These are phyloP conservation scores for Drosophila phalerata DNA, from an alignment of 2,888 invertebrate genomes.

Conservation along the genomic window DNA sequence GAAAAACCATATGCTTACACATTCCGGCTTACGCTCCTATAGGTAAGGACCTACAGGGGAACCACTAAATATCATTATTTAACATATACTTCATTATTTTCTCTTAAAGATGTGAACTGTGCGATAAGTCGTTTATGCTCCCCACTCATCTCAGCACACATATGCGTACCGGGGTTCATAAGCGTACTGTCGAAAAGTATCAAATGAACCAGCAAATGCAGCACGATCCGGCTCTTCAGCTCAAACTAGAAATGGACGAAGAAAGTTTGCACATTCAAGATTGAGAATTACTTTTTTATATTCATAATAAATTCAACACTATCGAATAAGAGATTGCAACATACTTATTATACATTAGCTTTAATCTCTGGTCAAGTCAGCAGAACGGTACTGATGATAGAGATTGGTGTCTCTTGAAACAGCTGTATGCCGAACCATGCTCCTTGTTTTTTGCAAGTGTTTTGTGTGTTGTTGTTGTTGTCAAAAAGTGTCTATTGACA, in stretches of 20 bases:
- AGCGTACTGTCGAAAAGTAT: conserved; percentile 71
- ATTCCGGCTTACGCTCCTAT: conserved; percentile 73
- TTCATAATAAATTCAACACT: conserved; percentile 16
- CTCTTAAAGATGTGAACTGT: conserved; percentile 63
- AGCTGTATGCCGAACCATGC: no score
- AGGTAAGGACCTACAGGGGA: conserved; percentile 41
- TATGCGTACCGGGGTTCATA: conserved; percentile 73
- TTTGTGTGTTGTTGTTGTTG: no score
- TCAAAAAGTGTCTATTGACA: no score
- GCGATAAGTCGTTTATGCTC: conserved; percentile 74
- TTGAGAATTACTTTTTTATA: conserved; percentile 25
- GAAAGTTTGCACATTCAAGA: conserved; percentile 71
- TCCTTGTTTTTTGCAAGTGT: no score
- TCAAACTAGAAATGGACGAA: conserved; percentile 71
- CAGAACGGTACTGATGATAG: no score
- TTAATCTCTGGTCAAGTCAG: no score
- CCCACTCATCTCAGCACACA: conserved; percentile 75
- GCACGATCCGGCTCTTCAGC: conserved; percentile 60
- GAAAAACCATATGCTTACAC: conserved; percentile 72
- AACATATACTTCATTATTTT: not conserved
- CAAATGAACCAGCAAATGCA: conserved; percentile 66
- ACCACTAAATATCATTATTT: no score
- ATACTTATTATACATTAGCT: conserved; percentile 27
- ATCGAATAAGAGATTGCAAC: conserved; percentile 32
- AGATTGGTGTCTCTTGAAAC: no score